These are phyloP conservation scores for Acanthopagrus latus DNA, from an alignment of 2,797 vertebrate species.

Conservation along the genomic window DNA sequence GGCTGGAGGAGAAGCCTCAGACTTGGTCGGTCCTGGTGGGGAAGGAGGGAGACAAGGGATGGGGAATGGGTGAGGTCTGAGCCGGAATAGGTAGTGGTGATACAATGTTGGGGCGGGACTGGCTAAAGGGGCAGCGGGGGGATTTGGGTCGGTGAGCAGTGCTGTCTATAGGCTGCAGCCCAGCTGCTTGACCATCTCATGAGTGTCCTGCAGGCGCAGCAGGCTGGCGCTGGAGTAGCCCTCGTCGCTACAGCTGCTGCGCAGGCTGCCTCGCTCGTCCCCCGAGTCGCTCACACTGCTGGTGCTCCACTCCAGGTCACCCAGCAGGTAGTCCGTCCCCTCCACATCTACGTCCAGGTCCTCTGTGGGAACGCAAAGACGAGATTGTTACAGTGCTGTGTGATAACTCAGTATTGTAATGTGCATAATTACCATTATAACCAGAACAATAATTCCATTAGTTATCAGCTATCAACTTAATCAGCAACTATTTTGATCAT, in stretches of 20 bases:
- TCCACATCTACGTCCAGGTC: slow-evolving; percentile 94
- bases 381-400: not conserved
- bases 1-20: slow-evolving; percentile 45
- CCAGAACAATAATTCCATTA: too few relatives aligned
- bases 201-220: slow-evolving; percentile 86
- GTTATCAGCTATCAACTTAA: too few relatives aligned
- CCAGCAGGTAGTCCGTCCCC: slow-evolving; percentile 91
- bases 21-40: slow-evolving; percentile 61
- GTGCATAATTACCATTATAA: too few relatives aligned
- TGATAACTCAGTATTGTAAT: not conserved
- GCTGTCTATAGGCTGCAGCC: slow-evolving; percentile 86
- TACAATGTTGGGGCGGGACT: slow-evolving; percentile 46
- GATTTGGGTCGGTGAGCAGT: slow-evolving; percentile 44
- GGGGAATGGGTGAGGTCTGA: slow-evolving; percentile 46
- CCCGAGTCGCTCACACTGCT: slow-evolving; percentile 94
- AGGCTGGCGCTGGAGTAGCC: slow-evolving; percentile 93
- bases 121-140: slow-evolving; percentile 56
- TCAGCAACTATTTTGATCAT: too few relatives aligned
- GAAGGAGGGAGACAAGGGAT: not conserved
- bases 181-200: slow-evolving; percentile 84
- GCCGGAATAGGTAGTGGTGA: slow-evolving; percentile 51
- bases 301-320: slow-evolving; percentile 95
- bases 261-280: slow-evolving; percentile 92
- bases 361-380: slow-evolving; percentile 82
- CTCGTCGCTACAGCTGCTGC: slow-evolving; percentile 94